These are phyloP conservation scores for Balaeniceps rex DNA, from an alignment of 2,113 vertebrate species.

Conservation along the genomic window DNA sequence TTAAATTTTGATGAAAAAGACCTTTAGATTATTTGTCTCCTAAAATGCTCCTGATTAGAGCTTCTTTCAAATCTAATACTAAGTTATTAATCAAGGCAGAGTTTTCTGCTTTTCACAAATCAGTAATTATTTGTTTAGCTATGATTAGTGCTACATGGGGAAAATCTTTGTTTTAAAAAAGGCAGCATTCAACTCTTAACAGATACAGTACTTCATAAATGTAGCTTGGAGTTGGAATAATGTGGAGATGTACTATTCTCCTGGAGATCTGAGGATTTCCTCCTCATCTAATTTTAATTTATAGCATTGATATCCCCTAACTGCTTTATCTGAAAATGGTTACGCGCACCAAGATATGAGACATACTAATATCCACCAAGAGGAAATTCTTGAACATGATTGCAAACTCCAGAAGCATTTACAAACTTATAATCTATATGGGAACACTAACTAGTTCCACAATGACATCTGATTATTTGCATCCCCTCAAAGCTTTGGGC, in stretches of 20 bases:
- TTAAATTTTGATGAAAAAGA: neutral
- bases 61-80: neutral
- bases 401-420: neutral
- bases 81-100: neutral
- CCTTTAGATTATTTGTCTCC: neutral
- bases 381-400: neutral
- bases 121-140: neutral
- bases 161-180: neutral
- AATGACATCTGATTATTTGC: neutral
- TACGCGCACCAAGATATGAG: neutral
- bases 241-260: neutral
- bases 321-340: neutral
- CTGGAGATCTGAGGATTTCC: neutral
- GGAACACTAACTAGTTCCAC: neutral
- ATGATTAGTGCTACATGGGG: neutral
- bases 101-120: neutral
- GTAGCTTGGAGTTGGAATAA: neutral
- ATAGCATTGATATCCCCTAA: neutral
- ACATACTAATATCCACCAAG: neutral
- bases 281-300: neutral
- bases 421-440: neutral
- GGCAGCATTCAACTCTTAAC: neutral
- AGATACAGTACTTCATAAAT: neutral
- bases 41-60: neutral
- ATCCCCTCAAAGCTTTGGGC: neutral